A percentile compares a stretch with the other conserved stretches of the same genome.
phyloP scores from a whole-genome alignment of 1,140 invertebrate species.

The Aporrectodea caliginosa region DNA sequence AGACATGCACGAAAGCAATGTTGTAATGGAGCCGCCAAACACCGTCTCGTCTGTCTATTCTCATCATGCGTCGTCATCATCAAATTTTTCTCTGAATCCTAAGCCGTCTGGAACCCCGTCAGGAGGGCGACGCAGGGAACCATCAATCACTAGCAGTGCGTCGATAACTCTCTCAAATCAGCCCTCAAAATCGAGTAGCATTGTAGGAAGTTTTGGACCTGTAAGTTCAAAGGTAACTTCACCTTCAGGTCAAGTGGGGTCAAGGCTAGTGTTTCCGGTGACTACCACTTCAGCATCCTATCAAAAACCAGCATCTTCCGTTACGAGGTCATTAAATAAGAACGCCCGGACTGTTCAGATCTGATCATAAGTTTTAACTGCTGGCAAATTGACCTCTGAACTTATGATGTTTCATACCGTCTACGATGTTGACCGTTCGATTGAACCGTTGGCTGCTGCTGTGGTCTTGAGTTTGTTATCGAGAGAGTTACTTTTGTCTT shows the following conservation, averaged over 20 bases:
- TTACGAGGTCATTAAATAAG: background rate
- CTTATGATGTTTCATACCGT: no score
- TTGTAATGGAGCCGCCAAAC: background rate
- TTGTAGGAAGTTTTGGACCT: background rate
- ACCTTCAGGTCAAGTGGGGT: background rate
- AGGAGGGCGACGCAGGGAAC: background rate
- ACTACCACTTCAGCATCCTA: background rate
- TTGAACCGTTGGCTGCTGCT: no score
- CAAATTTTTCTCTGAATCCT: background rate
- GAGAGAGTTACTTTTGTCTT: no score
- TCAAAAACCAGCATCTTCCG: no score
- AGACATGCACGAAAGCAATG: background rate
- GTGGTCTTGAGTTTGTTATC: no score
- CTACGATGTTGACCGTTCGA: no score
- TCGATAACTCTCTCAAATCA: background rate
- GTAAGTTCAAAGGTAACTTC: background rate
- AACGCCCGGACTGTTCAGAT: background rate
- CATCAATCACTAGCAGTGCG: background rate
- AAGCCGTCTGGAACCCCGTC: background rate
- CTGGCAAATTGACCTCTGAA: no score
- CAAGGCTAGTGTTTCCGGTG: background rate
- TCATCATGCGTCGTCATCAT: background rate
- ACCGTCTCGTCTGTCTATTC: background rate
- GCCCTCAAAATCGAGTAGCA: background rate
- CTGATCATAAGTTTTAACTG: no score